Evolutionary conservation across 1,140 invertebrate species (phyloP), one percentile per base, ranked within the genome.

Genomic region (Alviniconcha marisindica): DNA sequence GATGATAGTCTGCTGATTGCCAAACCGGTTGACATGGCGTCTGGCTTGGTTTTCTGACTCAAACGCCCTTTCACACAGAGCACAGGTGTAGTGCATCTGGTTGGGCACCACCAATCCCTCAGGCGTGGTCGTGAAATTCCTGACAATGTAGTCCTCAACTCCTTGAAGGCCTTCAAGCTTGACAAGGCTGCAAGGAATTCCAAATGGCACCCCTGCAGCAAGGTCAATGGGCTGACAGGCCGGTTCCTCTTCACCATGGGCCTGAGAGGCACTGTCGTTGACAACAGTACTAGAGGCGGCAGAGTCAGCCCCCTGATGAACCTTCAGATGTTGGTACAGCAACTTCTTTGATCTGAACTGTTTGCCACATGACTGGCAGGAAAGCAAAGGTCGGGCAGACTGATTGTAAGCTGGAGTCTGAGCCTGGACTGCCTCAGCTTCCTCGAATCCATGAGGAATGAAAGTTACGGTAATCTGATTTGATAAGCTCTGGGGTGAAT

Each of bases 31-130:
- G 10, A 71, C 24, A 33, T 71, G 69, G 24, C 69, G 69, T 36
- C 69, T 71, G 0, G 69, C 69, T 21, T 40, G 33, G 33, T 3
- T 40, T 40, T 71, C 69, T 5, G 69, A 71, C 15, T 71, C 69
- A 71, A 71, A 71, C 69, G 38, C 10, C 24, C 69, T 71, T 36
- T 40, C 69, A 24, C 69, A 71, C 69, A 71, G 21, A 21, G 69
- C 69, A 40, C 69, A 71, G 33, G 31, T 40, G 33, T 40, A 38
- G 33, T 24, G 69, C 24, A 71, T 71, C 24, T 71, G 69, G 69
- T 5, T 40, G 33, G 69, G 69, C 0, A 40, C 69, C 36, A 71
- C 69, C 33, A 71, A 36, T 14, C 69, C 69, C 24, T 71, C 15
- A 14, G 15, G 31, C 28, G 69, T 42, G 36, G 36, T 71, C 10